Base-by-base conservation (phyloP, 2,888 invertebrate genomes). In the Plagodis pulveraria region DNA sequence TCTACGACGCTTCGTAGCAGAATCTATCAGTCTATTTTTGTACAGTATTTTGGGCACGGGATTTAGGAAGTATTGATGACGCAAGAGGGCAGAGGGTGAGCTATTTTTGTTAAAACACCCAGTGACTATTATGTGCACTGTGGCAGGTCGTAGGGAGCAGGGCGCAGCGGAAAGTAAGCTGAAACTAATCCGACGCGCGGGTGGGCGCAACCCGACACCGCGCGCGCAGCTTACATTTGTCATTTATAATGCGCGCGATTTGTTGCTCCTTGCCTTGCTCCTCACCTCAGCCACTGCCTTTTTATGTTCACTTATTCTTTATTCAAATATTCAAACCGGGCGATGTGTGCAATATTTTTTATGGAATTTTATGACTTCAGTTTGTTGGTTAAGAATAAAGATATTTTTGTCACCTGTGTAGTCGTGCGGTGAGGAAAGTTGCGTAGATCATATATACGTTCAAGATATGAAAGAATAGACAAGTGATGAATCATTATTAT, bases 191-290 rank as follows among this genome's bases (percentile, higher is more conserved):
- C 81, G 80, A 80, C 81, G 81, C 80, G 84, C 84, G 91, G 90
- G 92, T 90, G 91, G 90, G 80, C 91, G 90, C 86, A 87, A 91
- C 83, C 80, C 81, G 81, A 91, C 91, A 91, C 90, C 87, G 84
- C 82, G 80, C 75, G 86, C 84, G 79, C 84, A 78, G 83, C 87
- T 89, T 87, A 90, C 91, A 91, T 92, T 92, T 92, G 92, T 92
- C 92, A 91, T 91, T 89, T 88, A 89, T 90, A 91, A 92, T 91
- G 89, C 91, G 84, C 84, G 90, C 91, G 91, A 92, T 92, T 92
- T 92, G 91, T 91, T 91, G 91, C 85, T 86, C 84, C 84, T 87
- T 87, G 84, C 81, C 80, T 83, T 77, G 56, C 70, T 65, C 62
- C 50, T 61, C 68, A 67, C 67, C 67, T 70, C 70, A 70, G 70